phyloP scores from a whole-genome alignment of 2,113 vertebrate species.

The Dasypus novemcinctus region DNA sequence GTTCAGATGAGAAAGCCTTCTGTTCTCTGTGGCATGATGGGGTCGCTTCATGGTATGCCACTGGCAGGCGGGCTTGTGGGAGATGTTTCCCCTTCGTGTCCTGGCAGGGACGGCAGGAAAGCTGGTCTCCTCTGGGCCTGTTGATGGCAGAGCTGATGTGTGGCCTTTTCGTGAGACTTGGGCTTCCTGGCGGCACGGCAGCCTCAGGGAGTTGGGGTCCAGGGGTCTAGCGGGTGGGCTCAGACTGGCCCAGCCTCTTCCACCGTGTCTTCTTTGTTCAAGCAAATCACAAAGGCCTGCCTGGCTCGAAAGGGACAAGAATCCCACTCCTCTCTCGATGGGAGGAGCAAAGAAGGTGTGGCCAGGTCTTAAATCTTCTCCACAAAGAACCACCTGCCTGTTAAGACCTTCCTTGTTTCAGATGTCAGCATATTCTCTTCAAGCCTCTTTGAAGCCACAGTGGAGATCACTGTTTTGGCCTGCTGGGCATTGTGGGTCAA shows the following conservation, averaged over 20 bases:
- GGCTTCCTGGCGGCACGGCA: neutral
- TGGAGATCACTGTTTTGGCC: neutral
- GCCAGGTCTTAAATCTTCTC: too few species aligned
- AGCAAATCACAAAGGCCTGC: neutral
- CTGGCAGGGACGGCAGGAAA: neutral
- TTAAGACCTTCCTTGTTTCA: neutral
- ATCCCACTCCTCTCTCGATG: neutral
- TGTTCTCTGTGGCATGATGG: neutral
- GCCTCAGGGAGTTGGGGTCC: too few species aligned
- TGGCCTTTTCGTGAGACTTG: neutral
- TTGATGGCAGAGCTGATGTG: rapidly evolving
- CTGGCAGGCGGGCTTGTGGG: neutral
- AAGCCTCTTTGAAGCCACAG: neutral
- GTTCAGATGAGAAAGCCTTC: neutral
- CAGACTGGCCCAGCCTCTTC: neutral
- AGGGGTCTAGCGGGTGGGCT: too few species aligned
- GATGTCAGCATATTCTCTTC: neutral
- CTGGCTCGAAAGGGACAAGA: too few species aligned
- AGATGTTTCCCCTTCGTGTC: too few species aligned
- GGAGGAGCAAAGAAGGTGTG: neutral
- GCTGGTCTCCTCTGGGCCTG: too few species aligned
- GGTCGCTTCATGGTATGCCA: neutral
- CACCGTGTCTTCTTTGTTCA: neutral
- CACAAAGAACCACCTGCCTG: too few species aligned
- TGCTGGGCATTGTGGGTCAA: neutral